These are phyloP conservation scores for Mesoligia furuncula DNA, from an alignment of 2,888 invertebrate genomes.

Conservation along the genomic window DNA sequence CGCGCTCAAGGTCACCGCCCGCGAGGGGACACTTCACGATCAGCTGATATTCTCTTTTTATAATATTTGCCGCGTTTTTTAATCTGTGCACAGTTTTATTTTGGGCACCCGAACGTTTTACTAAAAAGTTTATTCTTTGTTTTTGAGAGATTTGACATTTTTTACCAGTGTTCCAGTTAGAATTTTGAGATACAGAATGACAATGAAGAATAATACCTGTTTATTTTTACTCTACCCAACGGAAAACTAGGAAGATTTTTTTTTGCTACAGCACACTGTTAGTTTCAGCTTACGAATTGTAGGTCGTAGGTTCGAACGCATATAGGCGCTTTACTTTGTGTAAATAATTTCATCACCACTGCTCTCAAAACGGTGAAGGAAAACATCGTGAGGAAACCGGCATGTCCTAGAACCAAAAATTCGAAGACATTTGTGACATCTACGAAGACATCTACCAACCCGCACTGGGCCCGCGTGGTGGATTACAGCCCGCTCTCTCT, in stretches of 20 bases:
- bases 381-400: neutral
- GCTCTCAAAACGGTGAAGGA: neutral
- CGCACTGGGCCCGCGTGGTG: neutral
- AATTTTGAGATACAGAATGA: neutral
- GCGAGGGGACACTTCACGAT: conserved; percentile 88
- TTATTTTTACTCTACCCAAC: neutral
- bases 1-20: conserved; percentile 86
- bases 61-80: conserved; percentile 65
- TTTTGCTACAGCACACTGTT: neutral
- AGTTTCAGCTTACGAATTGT: too few relatives aligned
- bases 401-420: neutral
- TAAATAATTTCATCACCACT: neutral
- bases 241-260: neutral
- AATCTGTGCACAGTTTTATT: conserved; percentile 36
- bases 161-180: neutral
- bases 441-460: neutral
- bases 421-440: neutral
- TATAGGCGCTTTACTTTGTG: neutral
- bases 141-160: neutral
- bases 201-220: neutral
- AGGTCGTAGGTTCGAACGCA: neutral
- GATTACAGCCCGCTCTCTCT: neutral
- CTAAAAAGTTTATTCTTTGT: neutral
- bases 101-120: neutral
- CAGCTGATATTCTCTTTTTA: conserved; percentile 81